phyloP scores from a whole-genome alignment of 2,797 vertebrate species.

The Notamacropus eugenii region DNA sequence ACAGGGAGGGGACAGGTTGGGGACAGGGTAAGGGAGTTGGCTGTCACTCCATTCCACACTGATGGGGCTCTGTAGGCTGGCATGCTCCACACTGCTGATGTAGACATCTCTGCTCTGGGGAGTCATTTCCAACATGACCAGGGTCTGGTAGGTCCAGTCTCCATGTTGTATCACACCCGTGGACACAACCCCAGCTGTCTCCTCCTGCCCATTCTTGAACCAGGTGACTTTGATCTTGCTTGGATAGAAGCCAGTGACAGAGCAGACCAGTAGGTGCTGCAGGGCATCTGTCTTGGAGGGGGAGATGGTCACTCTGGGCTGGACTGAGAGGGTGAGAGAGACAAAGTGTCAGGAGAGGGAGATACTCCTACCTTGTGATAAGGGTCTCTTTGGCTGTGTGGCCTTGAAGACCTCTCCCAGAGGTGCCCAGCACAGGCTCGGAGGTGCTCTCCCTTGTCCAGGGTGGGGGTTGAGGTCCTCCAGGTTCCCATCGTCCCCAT shows the following conservation, averaged over 20 bases:
- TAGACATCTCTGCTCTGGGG: slow-evolving; percentile 62
- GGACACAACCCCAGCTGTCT: slow-evolving; percentile 47
- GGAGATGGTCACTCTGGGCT: slow-evolving; percentile 61
- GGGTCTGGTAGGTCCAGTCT: slow-evolving; percentile 71
- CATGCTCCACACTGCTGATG: slow-evolving; percentile 65
- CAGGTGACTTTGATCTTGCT: slow-evolving; percentile 62
- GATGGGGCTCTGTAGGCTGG: slow-evolving; percentile 55
- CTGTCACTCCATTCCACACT: slow-evolving; percentile 60
- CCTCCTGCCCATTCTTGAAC: slow-evolving; percentile 72
- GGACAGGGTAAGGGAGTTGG: slow-evolving; percentile 16
- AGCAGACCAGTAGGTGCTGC: slow-evolving; percentile 61
- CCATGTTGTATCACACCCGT: slow-evolving; percentile 55
- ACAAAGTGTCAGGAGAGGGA: background rate
- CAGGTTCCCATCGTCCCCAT: background rate
- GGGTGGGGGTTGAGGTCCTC: background rate
- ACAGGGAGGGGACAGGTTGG: no score
- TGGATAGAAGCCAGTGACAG: slow-evolving; percentile 67
- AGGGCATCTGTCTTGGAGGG: slow-evolving; percentile 34
- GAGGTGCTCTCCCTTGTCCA: background rate
- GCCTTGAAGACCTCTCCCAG: background rate
- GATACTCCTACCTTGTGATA: no score
- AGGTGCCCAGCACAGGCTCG: background rate
- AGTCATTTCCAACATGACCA: slow-evolving; percentile 62
- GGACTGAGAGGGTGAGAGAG: slow-evolving; percentile 30
- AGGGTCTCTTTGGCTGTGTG: no score